Evolutionary conservation across 23 tunicate species (phyloP).

Genomic region (Halocynthia aurantium): DNA sequence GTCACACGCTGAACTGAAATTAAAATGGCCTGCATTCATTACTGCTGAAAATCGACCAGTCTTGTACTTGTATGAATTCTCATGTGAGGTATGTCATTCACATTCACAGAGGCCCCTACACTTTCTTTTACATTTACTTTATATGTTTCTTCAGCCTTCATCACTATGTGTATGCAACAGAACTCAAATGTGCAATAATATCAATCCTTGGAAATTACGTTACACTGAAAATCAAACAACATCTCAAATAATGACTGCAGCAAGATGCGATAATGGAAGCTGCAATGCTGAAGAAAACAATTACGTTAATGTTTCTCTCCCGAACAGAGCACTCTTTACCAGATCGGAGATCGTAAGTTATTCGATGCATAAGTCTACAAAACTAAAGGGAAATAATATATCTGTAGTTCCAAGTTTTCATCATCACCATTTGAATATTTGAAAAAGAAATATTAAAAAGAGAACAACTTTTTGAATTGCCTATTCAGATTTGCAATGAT

Average conservation of each 20-base stretch:
- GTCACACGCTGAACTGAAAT: background rate
- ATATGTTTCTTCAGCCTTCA: background rate
- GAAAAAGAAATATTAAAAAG: background rate
- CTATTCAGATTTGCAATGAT: background rate
- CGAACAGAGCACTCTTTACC: background rate
- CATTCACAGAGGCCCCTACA: background rate
- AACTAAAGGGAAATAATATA: too few relatives aligned
- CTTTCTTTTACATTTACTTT: background rate
- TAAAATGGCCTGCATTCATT: conserved; percentile 12
- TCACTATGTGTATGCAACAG: conserved; percentile 1
- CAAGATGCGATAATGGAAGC: background rate
- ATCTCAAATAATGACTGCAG: background rate
- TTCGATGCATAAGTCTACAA: too few relatives aligned
- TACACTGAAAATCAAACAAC: background rate
- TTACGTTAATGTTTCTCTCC: background rate
- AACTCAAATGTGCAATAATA: background rate
- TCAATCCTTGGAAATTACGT: background rate
- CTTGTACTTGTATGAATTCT: background rate
- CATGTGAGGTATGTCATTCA: conserved; percentile 2
- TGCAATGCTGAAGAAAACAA: background rate
- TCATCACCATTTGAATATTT: too few relatives aligned
- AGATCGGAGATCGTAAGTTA: too few relatives aligned
- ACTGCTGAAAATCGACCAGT: background rate
- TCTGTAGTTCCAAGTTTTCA: too few relatives aligned
- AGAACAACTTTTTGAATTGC: background rate